Percentiles rank a stretch among this genome's conserved stretches.
phyloP scores from a whole-genome alignment of 2,113 vertebrate genomes.

The Pterocles gutturalis region DNA sequence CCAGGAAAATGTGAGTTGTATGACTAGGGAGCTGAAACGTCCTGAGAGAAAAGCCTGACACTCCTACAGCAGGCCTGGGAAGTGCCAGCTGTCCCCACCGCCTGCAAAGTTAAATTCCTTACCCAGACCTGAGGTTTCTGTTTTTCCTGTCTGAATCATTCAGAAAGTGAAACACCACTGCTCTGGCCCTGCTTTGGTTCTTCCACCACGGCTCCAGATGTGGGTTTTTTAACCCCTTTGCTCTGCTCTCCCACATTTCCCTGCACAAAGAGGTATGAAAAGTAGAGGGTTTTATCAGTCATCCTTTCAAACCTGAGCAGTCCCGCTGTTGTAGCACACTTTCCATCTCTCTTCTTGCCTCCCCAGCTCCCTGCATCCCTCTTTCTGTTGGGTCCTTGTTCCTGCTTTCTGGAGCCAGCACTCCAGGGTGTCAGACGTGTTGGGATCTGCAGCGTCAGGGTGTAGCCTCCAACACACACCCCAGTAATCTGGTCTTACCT shows the following conservation, averaged over 20 bases:
- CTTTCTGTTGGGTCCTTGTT: background rate
- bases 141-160: background rate
- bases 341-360: background rate
- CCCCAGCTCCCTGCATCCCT: background rate
- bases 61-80: background rate
- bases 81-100: fast-evolving
- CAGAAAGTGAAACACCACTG: background rate
- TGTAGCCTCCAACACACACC: conserved; percentile 50
- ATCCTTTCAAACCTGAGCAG: background rate
- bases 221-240: background rate
- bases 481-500: conserved; percentile 71
- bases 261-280: background rate
- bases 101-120: background rate
- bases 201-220: background rate
- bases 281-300: background rate
- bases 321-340: fast-evolving
- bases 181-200: background rate
- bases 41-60: background rate
- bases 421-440: background rate
- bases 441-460: conserved; percentile 66
- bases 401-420: background rate
- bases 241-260: background rate
- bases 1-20: background rate
- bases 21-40: background rate
- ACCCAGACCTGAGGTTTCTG: background rate